Evolutionary conservation across 2,888 invertebrate genomes (phyloP).

Genomic region (Apamea epomidion): DNA sequence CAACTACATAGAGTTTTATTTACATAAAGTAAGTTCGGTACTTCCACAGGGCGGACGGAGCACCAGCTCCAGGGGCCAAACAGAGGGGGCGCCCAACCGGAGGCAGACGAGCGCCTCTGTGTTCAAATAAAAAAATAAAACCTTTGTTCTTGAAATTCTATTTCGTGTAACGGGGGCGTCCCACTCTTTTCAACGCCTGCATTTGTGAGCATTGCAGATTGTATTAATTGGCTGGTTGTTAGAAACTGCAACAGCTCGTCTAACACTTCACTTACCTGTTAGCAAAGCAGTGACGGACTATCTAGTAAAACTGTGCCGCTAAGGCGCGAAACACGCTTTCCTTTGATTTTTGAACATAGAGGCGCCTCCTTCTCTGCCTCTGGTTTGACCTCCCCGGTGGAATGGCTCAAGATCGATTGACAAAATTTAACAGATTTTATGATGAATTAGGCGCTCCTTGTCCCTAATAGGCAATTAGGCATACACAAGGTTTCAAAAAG

Average conservation of each 20-base stretch:
- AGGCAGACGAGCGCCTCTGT: neutral
- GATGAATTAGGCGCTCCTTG: constrained; percentile 4
- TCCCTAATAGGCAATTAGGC: neutral
- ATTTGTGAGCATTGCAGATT: neutral
- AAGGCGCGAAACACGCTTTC: neutral
- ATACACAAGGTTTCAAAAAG: constrained; percentile 6
- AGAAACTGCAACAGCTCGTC: neutral
- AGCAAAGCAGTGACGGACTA: neutral
- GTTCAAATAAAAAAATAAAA: neutral
- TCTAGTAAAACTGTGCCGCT: neutral
- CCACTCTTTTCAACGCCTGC: too few species aligned
- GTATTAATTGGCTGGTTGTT: neutral
- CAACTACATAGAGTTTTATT: neutral
- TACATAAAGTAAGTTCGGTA: neutral
- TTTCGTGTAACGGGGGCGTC: neutral
- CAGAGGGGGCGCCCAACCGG: neutral
- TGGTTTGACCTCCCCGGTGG: neutral
- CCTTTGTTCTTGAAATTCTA: neutral
- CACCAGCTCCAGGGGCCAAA: neutral
- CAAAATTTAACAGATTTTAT: neutral
- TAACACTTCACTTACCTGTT: neutral
- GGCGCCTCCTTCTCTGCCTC: neutral
- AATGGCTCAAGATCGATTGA: neutral
- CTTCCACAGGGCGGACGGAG: neutral
- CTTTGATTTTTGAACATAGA: neutral